phyloP scores from a whole-genome alignment of 2,113 vertebrate species.

The Boleophthalmus pectinirostris region DNA sequence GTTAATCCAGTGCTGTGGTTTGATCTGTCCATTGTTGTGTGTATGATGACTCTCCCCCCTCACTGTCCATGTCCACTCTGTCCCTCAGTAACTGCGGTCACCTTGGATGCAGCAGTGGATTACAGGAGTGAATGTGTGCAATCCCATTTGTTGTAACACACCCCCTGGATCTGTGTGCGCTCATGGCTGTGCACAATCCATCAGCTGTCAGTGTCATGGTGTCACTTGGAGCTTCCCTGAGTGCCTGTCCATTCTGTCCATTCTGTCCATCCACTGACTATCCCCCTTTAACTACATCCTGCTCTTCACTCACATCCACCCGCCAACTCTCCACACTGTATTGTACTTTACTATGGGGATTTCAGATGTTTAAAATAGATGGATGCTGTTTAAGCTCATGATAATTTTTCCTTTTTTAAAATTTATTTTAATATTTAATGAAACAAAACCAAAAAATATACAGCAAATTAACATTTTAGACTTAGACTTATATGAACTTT shows the following conservation, averaged over 20 bases:
- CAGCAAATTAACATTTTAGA: too few species aligned
- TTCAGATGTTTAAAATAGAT: neutral
- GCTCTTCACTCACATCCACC: conserved; percentile 16
- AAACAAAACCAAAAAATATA: too few species aligned
- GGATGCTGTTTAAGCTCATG: neutral
- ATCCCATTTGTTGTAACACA: conserved; percentile 64
- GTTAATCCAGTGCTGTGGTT: neutral
- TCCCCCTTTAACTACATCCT: conserved; percentile 39
- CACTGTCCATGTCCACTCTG: conserved; percentile 20
- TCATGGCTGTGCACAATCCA: conserved; percentile 40
- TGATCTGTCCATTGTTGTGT: conserved; percentile 5
- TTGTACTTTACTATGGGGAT: conserved; percentile 23
- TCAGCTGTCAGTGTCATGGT: conserved; percentile 48
- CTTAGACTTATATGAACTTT: too few species aligned
- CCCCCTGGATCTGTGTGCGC: conserved; percentile 39
- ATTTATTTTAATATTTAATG: too few species aligned
- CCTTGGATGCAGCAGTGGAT: conserved; percentile 37
- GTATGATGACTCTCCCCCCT: neutral
- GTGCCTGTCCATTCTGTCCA: conserved; percentile 27
- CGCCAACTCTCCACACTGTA: conserved; percentile 27
- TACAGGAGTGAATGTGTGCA: conserved; percentile 49
- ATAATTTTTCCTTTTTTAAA: neutral
- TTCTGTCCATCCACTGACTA: conserved; percentile 26
- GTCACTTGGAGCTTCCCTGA: conserved; percentile 39
- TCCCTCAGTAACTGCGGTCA: conserved; percentile 25